Conservation (phyloP, 2,888 invertebrate genomes). For the Ornithoptera priamus region DNA sequence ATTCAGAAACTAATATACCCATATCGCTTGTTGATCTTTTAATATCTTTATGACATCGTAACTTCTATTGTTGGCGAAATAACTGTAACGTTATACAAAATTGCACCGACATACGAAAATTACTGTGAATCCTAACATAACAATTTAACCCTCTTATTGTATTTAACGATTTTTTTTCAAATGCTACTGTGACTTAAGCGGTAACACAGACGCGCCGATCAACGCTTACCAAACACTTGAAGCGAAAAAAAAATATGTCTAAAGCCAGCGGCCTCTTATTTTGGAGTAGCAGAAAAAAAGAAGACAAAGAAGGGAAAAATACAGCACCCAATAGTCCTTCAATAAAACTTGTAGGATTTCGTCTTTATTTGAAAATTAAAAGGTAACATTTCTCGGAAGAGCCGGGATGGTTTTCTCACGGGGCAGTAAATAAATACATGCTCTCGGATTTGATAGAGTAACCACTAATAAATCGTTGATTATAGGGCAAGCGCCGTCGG, state of each 20-base stretch:
- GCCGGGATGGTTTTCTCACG: conserved; percentile 65
- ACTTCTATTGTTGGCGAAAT: too few species aligned
- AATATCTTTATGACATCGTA: too few species aligned
- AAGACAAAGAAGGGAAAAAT: conserved; percentile 42
- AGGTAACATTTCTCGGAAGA: conserved; percentile 68
- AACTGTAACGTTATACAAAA: too few species aligned
- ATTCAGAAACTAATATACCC: too few species aligned
- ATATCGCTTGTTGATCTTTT: too few species aligned
- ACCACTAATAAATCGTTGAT: conserved; percentile 73
- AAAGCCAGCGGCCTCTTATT: conserved; percentile 38
- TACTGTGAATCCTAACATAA: conserved; percentile 49
- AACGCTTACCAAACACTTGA: conserved; percentile 50
- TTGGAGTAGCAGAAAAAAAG: conserved; percentile 57
- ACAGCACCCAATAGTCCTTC: conserved; percentile 61
- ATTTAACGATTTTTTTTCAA: conserved; percentile 36
- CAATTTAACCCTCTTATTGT: conserved; percentile 40
- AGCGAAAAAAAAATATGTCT: conserved; percentile 43
- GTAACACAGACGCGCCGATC: conserved; percentile 41
- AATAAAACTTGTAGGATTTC: conserved; percentile 70
- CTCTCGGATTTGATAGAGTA: conserved; percentile 66
- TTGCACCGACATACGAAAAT: background rate
- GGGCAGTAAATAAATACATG: conserved; percentile 48
- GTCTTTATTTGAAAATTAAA: conserved; percentile 74
- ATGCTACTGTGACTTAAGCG: conserved; percentile 55
- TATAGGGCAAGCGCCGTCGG: conserved; percentile 67